phyloP scores from a whole-genome alignment of 2,888 invertebrate species.

The Chymomyza amoena region DNA sequence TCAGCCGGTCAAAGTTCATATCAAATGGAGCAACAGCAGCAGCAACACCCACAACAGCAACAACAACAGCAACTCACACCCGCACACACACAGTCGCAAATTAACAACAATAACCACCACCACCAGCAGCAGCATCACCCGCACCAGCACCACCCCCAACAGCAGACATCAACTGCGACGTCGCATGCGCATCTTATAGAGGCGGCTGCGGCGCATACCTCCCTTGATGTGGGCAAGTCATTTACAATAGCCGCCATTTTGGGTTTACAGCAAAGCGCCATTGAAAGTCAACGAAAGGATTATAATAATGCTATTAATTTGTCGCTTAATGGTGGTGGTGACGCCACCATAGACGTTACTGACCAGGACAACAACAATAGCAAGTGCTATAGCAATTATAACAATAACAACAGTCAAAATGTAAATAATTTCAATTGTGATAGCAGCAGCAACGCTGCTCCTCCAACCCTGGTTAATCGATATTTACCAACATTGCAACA shows the following conservation, averaged over 20 bases:
- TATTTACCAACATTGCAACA: constrained; percentile 59
- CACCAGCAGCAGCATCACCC: constrained; percentile 34
- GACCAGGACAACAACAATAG: constrained; percentile 55
- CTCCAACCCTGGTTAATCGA: constrained; percentile 51
- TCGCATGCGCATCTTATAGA: constrained; percentile 73
- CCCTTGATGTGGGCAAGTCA: constrained; percentile 82
- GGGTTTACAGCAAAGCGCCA: constrained; percentile 82
- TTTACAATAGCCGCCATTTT: constrained; percentile 94
- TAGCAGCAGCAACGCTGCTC: constrained; percentile 51
- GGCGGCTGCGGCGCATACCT: constrained; percentile 73
- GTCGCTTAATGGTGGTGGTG: constrained; percentile 71
- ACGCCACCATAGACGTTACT: constrained; percentile 33
- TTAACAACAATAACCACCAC: constrained; percentile 34
- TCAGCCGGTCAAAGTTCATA: constrained; percentile 68
- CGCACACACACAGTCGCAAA: constrained; percentile 33
- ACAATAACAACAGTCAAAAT: constrained; percentile 48
- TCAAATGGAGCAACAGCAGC: constrained; percentile 61
- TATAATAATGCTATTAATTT: constrained; percentile 78
- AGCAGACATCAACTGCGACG: constrained; percentile 46
- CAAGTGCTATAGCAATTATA: constrained; percentile 43
- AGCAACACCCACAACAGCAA: constrained; percentile 52
- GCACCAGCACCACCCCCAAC: constrained; percentile 19
- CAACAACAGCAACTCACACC: constrained; percentile 47
- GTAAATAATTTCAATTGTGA: constrained; percentile 77
- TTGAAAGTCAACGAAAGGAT: constrained; percentile 71